A percentile compares a stretch with the other conserved stretches of the same genome.
Conservation (phyloP, 1,140 invertebrate species). For the Oryctes rhinoceros region DNA sequence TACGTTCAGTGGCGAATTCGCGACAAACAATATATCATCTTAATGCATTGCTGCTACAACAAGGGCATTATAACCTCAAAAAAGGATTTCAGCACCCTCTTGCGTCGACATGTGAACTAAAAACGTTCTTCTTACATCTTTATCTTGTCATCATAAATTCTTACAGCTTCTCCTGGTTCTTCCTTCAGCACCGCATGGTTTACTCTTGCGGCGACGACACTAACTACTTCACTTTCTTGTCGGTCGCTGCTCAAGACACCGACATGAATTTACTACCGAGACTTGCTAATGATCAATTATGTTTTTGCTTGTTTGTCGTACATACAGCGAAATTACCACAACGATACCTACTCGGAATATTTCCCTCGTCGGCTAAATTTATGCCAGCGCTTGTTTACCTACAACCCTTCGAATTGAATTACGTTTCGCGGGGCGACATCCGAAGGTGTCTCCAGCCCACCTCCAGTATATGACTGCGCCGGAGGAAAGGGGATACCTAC, state of each 20-base stretch:
- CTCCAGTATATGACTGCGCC: too few relatives aligned
- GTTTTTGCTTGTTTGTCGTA: neutral
- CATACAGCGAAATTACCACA: constrained; percentile 4
- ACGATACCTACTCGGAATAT: constrained; percentile 8
- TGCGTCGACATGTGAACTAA: neutral
- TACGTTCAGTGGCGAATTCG: too few relatives aligned
- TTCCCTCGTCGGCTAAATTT: neutral
- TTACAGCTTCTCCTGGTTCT: neutral
- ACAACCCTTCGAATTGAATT: constrained; percentile 13
- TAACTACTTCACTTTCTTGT: constrained; percentile 22
- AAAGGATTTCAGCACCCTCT: too few relatives aligned
- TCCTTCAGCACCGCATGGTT: neutral
- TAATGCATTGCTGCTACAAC: too few relatives aligned
- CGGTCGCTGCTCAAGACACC: constrained; percentile 1
- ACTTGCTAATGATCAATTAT: constrained; percentile 19
- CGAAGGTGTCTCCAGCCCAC: neutral
- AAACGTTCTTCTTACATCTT: neutral
- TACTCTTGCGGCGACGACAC: neutral
- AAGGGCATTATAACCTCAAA: too few relatives aligned
- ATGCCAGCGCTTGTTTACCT: constrained; percentile 1
- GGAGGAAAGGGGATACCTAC: neutral
- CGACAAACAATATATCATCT: too few relatives aligned
- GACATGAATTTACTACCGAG: constrained; percentile 13
- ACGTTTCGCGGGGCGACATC: constrained; percentile 4
- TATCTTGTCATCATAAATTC: constrained; percentile 1